A percentile compares a stretch with the other conserved stretches of the same genome.
phyloP scores from a whole-genome alignment of 2,797 vertebrate species.

The Iguana delicatissima region DNA sequence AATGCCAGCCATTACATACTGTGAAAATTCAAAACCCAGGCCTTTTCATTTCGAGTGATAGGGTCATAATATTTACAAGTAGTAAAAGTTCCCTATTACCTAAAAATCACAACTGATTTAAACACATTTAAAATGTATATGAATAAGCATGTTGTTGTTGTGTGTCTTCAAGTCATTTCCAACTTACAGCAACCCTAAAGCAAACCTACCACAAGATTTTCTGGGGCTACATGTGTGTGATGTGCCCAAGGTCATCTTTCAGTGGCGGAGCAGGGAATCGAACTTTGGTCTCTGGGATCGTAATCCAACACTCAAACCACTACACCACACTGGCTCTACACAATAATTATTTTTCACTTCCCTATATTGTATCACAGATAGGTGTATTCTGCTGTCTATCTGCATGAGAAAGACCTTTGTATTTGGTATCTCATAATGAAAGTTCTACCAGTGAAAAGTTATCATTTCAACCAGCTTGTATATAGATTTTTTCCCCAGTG shows the following conservation, averaged over 20 bases:
- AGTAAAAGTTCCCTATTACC: not conserved
- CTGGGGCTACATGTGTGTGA: too few species aligned
- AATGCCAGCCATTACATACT: not conserved
- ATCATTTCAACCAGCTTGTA: not conserved
- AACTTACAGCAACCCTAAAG: too few species aligned
- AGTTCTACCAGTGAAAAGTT: not conserved
- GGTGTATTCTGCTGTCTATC: not conserved
- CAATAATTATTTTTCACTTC: not conserved
- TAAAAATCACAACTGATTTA: slow-evolving; percentile 1
- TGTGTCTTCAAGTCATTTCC: not conserved
- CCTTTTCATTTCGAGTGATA: not conserved
- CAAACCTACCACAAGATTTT: not conserved
- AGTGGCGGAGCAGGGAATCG: too few species aligned
- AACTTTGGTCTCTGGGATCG: too few species aligned
- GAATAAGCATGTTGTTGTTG: not conserved
- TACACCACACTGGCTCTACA: too few species aligned
- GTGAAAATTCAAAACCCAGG: not conserved
- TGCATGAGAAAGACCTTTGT: not conserved
- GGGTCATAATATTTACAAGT: not conserved
- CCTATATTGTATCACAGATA: not conserved
- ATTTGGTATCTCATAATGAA: not conserved
- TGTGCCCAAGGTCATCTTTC: too few species aligned
- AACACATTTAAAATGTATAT: too few species aligned
- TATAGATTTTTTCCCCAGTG: not conserved
- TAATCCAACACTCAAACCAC: too few species aligned